These are phyloP conservation scores for Atopsyche davidsoni DNA, from an alignment of 1,140 invertebrate species.

Conservation along the genomic window DNA sequence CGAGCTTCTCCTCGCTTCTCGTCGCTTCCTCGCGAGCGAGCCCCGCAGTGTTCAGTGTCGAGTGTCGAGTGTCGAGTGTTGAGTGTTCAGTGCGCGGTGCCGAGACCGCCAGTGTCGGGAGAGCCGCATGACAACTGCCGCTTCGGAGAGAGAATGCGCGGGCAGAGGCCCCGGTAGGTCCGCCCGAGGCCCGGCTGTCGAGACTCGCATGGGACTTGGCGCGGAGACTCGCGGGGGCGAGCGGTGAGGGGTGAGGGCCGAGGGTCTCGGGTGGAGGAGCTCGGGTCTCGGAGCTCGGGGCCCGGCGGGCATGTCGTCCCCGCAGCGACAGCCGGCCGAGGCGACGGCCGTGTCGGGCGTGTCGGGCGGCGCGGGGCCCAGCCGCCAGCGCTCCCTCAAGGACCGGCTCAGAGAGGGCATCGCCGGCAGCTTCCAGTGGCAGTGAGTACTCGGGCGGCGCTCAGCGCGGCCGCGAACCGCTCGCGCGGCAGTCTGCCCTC, in stretches of 20 bases:
- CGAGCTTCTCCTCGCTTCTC: too few relatives aligned
- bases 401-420: constrained; percentile 69
- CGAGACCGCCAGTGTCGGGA: too few relatives aligned
- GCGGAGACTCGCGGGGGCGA: background rate
- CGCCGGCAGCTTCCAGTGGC: constrained; percentile 67
- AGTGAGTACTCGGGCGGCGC: constrained; percentile 70
- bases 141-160: too few relatives aligned
- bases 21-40: too few relatives aligned
- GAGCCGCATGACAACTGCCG: too few relatives aligned
- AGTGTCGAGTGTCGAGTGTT: too few relatives aligned
- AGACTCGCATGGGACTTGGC: background rate
- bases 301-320: constrained; percentile 11
- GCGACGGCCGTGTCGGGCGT: constrained; percentile 16
- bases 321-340: constrained; percentile 12
- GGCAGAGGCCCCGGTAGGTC: too few relatives aligned
- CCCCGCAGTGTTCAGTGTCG: too few relatives aligned
- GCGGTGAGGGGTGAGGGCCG: background rate
- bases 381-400: constrained; percentile 59
- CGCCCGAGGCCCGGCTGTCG: too few relatives aligned
- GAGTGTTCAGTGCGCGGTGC: too few relatives aligned
- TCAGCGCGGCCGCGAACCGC: too few relatives aligned
- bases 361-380: constrained; percentile 53
- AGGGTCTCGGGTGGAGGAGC: background rate
- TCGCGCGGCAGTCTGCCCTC: too few relatives aligned
- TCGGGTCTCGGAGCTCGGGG: background rate